Evolutionary conservation across 2,888 invertebrate species (phyloP).

Genomic region (Bruchidius siliquastri): DNA sequence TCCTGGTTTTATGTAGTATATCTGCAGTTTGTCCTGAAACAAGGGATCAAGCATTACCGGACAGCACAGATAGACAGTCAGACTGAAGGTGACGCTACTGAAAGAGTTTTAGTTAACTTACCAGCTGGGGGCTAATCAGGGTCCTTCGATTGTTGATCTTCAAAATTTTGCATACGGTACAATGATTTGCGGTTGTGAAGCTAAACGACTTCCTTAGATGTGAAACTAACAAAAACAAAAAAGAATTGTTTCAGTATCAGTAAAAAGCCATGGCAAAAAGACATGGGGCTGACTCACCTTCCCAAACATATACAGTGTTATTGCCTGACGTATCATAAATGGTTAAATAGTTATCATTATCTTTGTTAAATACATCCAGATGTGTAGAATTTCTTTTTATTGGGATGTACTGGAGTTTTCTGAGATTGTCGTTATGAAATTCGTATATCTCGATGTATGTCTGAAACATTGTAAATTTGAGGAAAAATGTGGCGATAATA

Average conservation of each 20-base stretch:
- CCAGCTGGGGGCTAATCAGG: neutral
- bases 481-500: no score
- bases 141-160: neutral
- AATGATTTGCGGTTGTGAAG: slow-evolving; percentile 19
- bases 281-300: slow-evolving; percentile 25
- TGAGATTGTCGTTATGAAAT: slow-evolving; percentile 27
- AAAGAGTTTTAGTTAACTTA: no score
- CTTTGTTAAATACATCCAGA: slow-evolving; percentile 21
- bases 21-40: slow-evolving; percentile 20
- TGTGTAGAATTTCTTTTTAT: slow-evolving; percentile 12
- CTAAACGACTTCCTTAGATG: slow-evolving; percentile 17
- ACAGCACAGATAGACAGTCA: no score
- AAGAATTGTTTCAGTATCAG: no score
- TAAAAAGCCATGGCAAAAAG: neutral
- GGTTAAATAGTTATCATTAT: slow-evolving; percentile 24
- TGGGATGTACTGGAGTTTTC: slow-evolving; percentile 29
- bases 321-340: slow-evolving; percentile 22
- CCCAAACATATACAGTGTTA: slow-evolving; percentile 28
- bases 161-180: neutral
- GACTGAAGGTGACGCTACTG: no score
- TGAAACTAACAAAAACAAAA: neutral
- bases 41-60: no score
- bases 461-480: slow-evolving; percentile 25
- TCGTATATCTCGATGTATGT: slow-evolving; percentile 26
- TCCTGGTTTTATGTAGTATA: slow-evolving; percentile 11